Conservation (phyloP, 1,140 invertebrate genomes). For the Euura lappo region DNA sequence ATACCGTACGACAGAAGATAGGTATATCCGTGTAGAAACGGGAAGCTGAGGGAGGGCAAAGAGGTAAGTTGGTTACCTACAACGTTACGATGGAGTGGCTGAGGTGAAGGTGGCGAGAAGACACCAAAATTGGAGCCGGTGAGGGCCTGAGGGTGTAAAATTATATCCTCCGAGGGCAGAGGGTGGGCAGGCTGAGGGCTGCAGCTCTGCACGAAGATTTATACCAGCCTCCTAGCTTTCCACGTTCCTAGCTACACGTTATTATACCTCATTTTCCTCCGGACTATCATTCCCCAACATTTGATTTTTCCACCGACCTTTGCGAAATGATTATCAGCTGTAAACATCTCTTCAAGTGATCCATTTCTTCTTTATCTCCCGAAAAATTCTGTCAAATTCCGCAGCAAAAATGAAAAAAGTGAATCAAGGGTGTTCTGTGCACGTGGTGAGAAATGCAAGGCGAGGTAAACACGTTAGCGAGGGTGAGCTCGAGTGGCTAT, state of each 20-base stretch:
- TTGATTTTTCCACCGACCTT: no score
- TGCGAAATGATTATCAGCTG: no score
- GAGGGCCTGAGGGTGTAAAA: slow-evolving; percentile 13
- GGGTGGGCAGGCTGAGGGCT: background rate
- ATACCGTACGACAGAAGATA: no score
- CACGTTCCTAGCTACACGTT: background rate
- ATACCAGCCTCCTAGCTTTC: slow-evolving; percentile 13
- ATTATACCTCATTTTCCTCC: no score
- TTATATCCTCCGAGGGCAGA: slow-evolving; percentile 16
- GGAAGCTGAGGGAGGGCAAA: background rate
- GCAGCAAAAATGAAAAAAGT: no score
- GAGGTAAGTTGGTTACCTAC: background rate
- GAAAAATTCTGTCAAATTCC: no score
- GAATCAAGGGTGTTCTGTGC: no score
- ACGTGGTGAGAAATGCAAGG: background rate
- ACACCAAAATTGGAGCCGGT: background rate
- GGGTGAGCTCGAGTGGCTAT: slow-evolving; percentile 20
- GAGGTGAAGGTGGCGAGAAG: background rate
- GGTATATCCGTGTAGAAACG: no score
- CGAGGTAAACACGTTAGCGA: background rate
- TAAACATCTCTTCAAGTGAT: no score
- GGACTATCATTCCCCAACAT: no score
- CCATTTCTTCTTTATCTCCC: no score
- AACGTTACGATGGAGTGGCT: background rate
- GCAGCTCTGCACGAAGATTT: slow-evolving; percentile 33